Conservation (phyloP, 1,140 invertebrate genomes). For the Drosophila funebris region DNA sequence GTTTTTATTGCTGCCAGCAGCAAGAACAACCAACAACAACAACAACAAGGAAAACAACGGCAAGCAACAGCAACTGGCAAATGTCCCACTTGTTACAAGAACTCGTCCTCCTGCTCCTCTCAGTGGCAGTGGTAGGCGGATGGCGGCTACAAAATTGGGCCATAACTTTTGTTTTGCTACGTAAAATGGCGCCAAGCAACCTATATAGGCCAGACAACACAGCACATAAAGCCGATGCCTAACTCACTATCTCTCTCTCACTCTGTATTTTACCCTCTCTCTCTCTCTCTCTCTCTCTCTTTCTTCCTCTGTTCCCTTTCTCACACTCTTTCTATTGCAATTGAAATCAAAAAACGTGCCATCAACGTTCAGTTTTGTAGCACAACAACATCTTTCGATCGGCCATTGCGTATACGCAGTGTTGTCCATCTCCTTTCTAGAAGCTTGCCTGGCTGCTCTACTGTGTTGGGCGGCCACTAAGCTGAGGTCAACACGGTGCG, state of each 20-base stretch:
- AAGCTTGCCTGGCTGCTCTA: not conserved
- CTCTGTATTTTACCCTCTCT: not conserved
- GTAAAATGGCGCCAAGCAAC: constrained; percentile 81
- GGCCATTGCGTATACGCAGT: constrained; percentile 63
- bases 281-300: constrained; percentile 4
- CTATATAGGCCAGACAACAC: constrained; percentile 76
- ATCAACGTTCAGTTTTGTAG: constrained; percentile 52
- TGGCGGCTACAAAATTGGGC: constrained; percentile 64
- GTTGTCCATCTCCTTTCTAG: not conserved
- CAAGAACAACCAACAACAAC: constrained; percentile 36
- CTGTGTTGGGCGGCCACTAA: not conserved
- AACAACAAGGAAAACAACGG: constrained; percentile 42
- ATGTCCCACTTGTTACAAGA: constrained; percentile 79
- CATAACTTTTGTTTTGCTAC: constrained; percentile 81
- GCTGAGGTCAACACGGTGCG: constrained; percentile 13
- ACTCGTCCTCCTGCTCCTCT: not conserved
- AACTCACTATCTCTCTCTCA: not conserved
- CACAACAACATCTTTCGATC: constrained; percentile 44
- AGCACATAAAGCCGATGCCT: constrained; percentile 32
- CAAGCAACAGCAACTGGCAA: constrained; percentile 62
- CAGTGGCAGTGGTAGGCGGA: constrained; percentile 17
- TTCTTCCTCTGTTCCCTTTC: constrained; percentile 1
- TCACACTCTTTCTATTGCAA: constrained; percentile 32
- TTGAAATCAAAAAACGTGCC: constrained; percentile 78
- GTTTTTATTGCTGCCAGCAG: constrained; percentile 78